Evolutionary conservation across 2,113 vertebrate species (phyloP).

Genomic region (Hystrix cristata): DNA sequence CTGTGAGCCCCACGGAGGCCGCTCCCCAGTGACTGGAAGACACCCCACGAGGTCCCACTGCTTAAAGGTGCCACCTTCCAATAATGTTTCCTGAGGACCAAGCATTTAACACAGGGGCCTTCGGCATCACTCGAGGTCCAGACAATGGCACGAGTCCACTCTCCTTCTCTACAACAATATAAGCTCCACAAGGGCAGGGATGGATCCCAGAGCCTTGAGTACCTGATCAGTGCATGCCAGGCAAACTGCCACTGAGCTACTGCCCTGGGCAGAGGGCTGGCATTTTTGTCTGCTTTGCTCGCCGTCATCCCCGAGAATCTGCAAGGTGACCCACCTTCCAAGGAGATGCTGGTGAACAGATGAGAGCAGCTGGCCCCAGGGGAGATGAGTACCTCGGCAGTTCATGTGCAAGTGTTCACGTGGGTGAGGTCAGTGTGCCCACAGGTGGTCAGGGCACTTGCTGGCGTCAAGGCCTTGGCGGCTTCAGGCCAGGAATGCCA

Average conservation of each 20-base stretch:
- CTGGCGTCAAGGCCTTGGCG: neutral
- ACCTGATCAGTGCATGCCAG: neutral
- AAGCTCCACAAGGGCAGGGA: neutral
- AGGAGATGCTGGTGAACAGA: neutral
- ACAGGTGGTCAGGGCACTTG: neutral
- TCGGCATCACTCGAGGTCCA: neutral
- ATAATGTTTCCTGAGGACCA: neutral
- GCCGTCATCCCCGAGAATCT: neutral
- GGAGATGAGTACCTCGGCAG: neutral
- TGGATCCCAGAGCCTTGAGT: too few relatives aligned
- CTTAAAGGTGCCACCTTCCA: neutral
- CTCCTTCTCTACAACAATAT: neutral
- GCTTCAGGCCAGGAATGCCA: constrained; percentile 21
- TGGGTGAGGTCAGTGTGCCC: neutral
- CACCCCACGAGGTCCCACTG: neutral
- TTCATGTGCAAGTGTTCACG: neutral
- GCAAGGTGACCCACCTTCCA: neutral
- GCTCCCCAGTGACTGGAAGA: neutral
- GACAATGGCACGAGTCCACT: neutral
- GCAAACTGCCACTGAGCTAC: neutral
- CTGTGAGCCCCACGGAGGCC: neutral
- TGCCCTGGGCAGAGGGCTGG: neutral
- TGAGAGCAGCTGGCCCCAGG: neutral
- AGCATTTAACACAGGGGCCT: neutral
- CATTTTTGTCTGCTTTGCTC: neutral